Evolutionary conservation across 2,888 invertebrate species (phyloP).

Genomic region (Azorinus chamasolen): DNA sequence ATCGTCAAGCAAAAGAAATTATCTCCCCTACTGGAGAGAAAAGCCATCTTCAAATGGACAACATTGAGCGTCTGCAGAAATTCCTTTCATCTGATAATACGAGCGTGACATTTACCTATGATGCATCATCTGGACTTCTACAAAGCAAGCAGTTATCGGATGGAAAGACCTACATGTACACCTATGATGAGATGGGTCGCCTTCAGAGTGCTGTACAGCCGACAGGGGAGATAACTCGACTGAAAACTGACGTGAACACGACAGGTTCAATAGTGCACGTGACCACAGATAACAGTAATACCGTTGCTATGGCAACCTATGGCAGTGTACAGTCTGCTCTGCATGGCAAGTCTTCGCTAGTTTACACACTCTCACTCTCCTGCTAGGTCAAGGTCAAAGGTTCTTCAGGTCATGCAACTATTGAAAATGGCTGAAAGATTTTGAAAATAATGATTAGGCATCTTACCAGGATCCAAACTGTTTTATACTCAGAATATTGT

Average conservation of each 20-base stretch:
- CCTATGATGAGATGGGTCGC: slow-evolving; percentile 95
- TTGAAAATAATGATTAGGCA: background rate
- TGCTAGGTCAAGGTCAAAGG: slow-evolving; percentile 25
- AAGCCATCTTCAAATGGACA: slow-evolving; percentile 92
- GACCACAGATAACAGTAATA: slow-evolving; percentile 85
- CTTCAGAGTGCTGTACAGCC: slow-evolving; percentile 95
- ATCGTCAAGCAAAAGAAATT: slow-evolving; percentile 92
- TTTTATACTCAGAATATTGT: no score
- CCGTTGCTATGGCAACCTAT: slow-evolving; percentile 85
- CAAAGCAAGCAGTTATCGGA: slow-evolving; percentile 88
- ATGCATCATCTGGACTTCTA: slow-evolving; percentile 94
- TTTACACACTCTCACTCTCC: slow-evolving; percentile 51
- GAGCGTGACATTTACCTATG: slow-evolving; percentile 97
- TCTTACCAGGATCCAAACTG: no score
- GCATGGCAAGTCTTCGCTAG: slow-evolving; percentile 84
- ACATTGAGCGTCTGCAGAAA: slow-evolving; percentile 96
- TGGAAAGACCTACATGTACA: slow-evolving; percentile 94
- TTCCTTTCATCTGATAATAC: slow-evolving; percentile 96
- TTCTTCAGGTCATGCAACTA: background rate
- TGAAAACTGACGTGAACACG: slow-evolving; percentile 83
- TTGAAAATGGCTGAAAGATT: background rate
- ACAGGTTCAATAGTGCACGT: slow-evolving; percentile 86
- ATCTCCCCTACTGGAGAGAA: slow-evolving; percentile 79
- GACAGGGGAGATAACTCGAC: slow-evolving; percentile 95
- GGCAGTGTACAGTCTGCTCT: slow-evolving; percentile 86